A percentile compares a stretch with the other conserved stretches of the same genome.
phyloP scores from a whole-genome alignment of 2,113 vertebrate species.

The Apteryx mantelli region DNA sequence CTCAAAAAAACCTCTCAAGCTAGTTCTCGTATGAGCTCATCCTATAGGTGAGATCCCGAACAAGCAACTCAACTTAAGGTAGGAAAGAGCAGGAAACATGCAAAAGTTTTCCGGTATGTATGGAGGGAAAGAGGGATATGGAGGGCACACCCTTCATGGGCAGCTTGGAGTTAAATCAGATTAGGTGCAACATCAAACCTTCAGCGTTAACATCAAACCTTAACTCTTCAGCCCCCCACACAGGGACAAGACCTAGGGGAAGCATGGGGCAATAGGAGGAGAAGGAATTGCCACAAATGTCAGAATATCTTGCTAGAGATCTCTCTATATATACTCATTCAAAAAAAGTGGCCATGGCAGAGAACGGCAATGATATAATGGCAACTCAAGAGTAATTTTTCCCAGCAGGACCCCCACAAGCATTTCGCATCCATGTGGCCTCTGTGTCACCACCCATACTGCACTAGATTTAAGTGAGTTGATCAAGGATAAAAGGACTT shows the following conservation, averaged over 20 bases:
- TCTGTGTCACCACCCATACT: neutral
- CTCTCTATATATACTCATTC: neutral
- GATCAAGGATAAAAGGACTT: neutral
- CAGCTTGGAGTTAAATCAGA: neutral
- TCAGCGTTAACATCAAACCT: neutral
- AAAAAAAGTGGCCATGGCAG: neutral
- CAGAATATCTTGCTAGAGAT: neutral
- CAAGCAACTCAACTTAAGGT: neutral
- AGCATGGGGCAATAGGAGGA: neutral
- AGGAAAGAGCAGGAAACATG: neutral
- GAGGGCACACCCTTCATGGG: neutral
- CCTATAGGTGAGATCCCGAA: neutral
- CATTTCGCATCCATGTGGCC: neutral
- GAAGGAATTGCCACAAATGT: neutral
- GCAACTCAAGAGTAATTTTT: neutral
- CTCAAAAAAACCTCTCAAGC: neutral
- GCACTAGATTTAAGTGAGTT: neutral
- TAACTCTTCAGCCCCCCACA: neutral
- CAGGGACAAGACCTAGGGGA: neutral
- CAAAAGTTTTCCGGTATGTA: neutral
- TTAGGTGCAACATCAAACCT: neutral
- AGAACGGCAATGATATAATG: neutral
- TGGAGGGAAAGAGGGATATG: neutral
- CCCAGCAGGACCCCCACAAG: neutral
- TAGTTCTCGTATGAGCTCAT: neutral